Evolutionary conservation across 2,797 vertebrate species (phyloP).

Genomic region (Tiaroga cobitis): DNA sequence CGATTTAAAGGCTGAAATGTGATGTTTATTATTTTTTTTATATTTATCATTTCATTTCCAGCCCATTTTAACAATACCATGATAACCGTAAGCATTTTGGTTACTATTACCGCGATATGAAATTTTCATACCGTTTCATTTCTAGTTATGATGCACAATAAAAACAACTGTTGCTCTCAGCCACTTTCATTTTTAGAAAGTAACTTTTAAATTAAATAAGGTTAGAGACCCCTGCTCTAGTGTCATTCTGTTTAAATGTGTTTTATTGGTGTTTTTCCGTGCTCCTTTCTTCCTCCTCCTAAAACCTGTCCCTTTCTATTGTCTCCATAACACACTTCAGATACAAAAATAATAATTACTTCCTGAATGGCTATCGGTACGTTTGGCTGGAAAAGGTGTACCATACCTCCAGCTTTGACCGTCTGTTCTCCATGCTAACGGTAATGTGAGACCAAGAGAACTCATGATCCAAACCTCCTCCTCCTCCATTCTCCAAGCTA

Average conservation of each 20-base stretch:
- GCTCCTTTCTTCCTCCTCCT: slow-evolving; percentile 65
- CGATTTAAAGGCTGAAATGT: neutral
- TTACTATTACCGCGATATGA: no score
- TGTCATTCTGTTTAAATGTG: slow-evolving; percentile 24
- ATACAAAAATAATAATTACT: slow-evolving; percentile 99
- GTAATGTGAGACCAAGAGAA: slow-evolving; percentile 92
- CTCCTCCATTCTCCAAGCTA: slow-evolving; percentile 82
- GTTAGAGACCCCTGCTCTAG: slow-evolving; percentile 15
- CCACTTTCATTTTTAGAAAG: neutral
- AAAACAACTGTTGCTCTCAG: neutral
- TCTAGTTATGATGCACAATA: no score
- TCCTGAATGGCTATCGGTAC: slow-evolving; percentile 99
- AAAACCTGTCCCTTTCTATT: slow-evolving; percentile 81
- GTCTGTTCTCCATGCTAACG: slow-evolving; percentile 99
- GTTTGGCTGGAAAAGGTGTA: slow-evolving; percentile 99
- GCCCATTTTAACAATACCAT: no score
- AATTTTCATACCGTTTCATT: no score
- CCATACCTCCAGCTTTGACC: slow-evolving; percentile 99
- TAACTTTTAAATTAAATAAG: neutral
- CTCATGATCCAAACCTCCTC: slow-evolving; percentile 77
- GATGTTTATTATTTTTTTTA: no score
- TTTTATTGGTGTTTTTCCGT: slow-evolving; percentile 29
- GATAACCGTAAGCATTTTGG: no score
- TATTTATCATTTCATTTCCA: no score
- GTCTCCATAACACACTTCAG: slow-evolving; percentile 91